A percentile compares a stretch with the other conserved stretches of the same genome.
These are phyloP conservation scores for Aulostomus chinensis DNA, from an alignment of 2,797 vertebrate genomes.

Conservation along the genomic window DNA sequence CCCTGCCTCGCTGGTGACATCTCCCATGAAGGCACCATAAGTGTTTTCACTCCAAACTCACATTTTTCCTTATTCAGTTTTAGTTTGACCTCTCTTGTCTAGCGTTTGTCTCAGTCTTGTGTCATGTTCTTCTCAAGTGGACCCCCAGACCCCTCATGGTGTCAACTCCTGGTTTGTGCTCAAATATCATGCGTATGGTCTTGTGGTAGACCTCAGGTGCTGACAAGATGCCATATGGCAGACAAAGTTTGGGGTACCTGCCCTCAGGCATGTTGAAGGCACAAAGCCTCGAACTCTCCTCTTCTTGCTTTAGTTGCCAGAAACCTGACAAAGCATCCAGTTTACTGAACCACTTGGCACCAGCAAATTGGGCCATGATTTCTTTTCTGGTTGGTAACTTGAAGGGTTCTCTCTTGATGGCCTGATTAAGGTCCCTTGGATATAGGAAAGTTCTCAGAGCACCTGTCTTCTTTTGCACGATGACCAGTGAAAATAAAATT, in stretches of 20 bases:
- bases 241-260: not conserved
- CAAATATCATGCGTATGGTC: conserved; percentile 20
- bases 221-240: conserved; percentile 5
- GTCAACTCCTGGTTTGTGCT: conserved; percentile 7
- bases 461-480: conserved; percentile 11
- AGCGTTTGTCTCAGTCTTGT: not conserved
- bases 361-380: conserved; percentile 17
- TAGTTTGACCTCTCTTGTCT: not conserved
- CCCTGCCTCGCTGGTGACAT: conserved; percentile 2
- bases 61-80: conserved; percentile 18
- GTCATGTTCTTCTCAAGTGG: conserved; percentile 1
- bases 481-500: conserved; percentile 16
- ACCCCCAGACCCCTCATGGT: conserved; percentile 9
- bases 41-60: not conserved
- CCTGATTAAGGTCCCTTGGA: conserved; percentile 16
- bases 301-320: conserved; percentile 15
- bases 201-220: conserved; percentile 3
- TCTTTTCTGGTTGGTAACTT: conserved; percentile 17
- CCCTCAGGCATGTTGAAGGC: conserved; percentile 10
- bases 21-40: conserved; percentile 7
- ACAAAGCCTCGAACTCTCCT: conserved; percentile 5
- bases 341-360: conserved; percentile 13
- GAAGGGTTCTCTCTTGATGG: conserved; percentile 11
- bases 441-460: conserved; percentile 18
- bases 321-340: conserved; percentile 13